Evolutionary conservation across 2,888 invertebrate species (phyloP), one percentile per base, ranked within the genome.

Genomic region (Hetaerina titia): DNA sequence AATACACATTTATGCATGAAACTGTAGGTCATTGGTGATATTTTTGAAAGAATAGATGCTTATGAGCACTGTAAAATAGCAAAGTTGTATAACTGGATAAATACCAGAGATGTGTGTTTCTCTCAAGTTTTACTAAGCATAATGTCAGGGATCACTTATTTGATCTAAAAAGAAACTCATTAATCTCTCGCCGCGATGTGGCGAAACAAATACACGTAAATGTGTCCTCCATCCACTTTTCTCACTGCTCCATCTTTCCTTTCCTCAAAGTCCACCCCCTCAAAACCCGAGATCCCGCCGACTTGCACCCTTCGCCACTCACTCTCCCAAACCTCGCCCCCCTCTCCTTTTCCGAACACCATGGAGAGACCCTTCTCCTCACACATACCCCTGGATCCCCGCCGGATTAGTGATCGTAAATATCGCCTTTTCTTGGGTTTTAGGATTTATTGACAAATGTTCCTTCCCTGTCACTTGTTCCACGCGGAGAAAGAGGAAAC

Each of bases 381-480:
- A 19, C 22, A 9, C 45, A 15, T 56, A 8, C 17, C 69, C 58
- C 58, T 56, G 22, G 31, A 31, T 31, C 45, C 25, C 45, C 15
- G 64, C 92, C 56, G 69, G 92, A 92, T 92, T 92, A 92, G 92
- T 69, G 92, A n/a, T 64, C 92, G 92, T 92, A 92, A 92, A 92
- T 92, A 92, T 92, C 92, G 92, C 63, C 90, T 90, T 31, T 63
- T 56, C 74, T 92, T 69, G 92, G 74, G 92, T 74, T 74, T 74
- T n/a, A 31, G 92, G 92, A 92, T 92, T 92, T 92, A 92, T 92
- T 69, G 92, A 92, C 81, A 15, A 56, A 56, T 56, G 64, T 92
- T 56, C 45, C 64, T 56, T 64, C n/a, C 64, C 13, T 56, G 92
- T 92, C 69, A 74, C 92, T 69, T 22, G 69, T 69, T 92, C 56